Evolutionary conservation across 2,888 invertebrate species (phyloP).

Genomic region (Dermolepida albohirtum): DNA sequence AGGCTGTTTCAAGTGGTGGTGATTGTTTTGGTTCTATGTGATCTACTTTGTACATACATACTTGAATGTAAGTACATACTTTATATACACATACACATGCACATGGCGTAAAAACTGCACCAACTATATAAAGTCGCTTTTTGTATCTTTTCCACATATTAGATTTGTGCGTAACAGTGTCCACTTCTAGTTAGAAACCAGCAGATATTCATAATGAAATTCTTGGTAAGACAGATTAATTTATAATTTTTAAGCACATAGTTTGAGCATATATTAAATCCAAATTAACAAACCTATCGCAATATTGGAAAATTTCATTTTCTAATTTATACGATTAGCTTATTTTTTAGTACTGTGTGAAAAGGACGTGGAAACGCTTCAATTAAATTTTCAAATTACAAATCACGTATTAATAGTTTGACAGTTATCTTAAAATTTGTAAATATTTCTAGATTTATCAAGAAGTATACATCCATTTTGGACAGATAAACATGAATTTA

Average conservation of each 20-base stretch:
- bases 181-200: slow-evolving; percentile 22
- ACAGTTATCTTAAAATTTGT: no score
- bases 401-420: no score
- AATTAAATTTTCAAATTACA: no score
- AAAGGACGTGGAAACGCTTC: no score
- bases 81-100: slow-evolving; percentile 18
- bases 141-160: slow-evolving; percentile 27
- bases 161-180: slow-evolving; percentile 38
- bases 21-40: slow-evolving; percentile 41
- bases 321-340: no score
- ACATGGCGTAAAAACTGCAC: slow-evolving; percentile 34
- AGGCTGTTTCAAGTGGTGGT: slow-evolving; percentile 22
- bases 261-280: neutral
- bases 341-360: no score
- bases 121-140: slow-evolving; percentile 43
- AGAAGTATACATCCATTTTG: no score
- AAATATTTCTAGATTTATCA: no score
- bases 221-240: slow-evolving; percentile 42
- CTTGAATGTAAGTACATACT: slow-evolving; percentile 7
- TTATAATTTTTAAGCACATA: neutral
- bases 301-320: no score
- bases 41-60: slow-evolving; percentile 34
- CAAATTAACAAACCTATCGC: neutral
- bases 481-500: no score
- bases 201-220: slow-evolving; percentile 40